Evolutionary conservation across 92 coral and sea anemone species (phyloP).

Genomic region (Muricea muricata): DNA sequence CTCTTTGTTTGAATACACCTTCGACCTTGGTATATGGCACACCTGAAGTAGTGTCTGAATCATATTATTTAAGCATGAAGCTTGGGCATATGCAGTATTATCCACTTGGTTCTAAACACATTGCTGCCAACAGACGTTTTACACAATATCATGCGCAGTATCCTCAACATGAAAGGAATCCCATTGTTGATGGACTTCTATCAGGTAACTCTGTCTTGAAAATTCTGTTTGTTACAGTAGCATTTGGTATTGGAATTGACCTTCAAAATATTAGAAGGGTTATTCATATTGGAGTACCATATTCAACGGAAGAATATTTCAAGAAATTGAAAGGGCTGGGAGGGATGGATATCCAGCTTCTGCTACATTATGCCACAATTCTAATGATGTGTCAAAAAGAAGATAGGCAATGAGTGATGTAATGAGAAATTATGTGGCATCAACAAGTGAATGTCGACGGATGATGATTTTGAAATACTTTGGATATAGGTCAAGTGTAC

Average conservation of each 20-base stretch:
- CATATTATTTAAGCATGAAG: slow-evolving; percentile 39
- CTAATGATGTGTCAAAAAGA: slow-evolving; percentile 55
- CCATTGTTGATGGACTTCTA: slow-evolving; percentile 49
- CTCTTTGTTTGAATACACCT: slow-evolving; percentile 37
- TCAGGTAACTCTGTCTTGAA: slow-evolving; percentile 36
- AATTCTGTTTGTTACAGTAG: slow-evolving; percentile 65
- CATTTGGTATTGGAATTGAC: slow-evolving; percentile 65
- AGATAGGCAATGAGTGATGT: slow-evolving; percentile 31
- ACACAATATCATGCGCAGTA: slow-evolving; percentile 70
- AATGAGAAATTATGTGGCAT: slow-evolving; percentile 5
- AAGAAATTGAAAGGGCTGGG: slow-evolving; percentile 68
- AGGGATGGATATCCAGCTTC: slow-evolving; percentile 67
- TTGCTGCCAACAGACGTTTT: slow-evolving; percentile 57
- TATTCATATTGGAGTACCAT: slow-evolving; percentile 69
- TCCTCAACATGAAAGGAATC: slow-evolving; percentile 57
- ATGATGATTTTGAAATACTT: slow-evolving; percentile 29
- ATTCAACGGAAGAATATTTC: slow-evolving; percentile 60
- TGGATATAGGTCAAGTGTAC: neutral
- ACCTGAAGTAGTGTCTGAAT: slow-evolving; percentile 55
- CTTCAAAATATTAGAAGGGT: slow-evolving; percentile 48
- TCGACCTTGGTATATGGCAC: slow-evolving; percentile 61
- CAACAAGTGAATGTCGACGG: neutral
- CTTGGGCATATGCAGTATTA: slow-evolving; percentile 50
- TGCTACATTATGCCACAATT: slow-evolving; percentile 56
- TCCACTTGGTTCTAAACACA: slow-evolving; percentile 32